phyloP scores from a whole-genome alignment of 2,888 invertebrate genomes.

The Eristalinus aeneus region DNA sequence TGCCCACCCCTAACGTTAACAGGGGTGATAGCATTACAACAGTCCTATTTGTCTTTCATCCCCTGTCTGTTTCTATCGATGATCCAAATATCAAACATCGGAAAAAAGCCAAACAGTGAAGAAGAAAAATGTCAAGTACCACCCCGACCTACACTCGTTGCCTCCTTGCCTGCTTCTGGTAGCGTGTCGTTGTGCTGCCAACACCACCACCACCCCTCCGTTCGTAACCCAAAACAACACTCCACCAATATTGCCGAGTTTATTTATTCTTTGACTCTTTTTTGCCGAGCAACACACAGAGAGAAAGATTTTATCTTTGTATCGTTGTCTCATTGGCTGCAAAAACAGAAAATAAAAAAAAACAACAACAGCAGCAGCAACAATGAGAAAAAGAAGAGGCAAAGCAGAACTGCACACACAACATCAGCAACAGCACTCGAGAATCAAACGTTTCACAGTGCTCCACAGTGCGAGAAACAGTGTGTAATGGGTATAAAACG shows the following conservation, averaged over 20 bases:
- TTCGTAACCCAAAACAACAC: slow-evolving; percentile 56
- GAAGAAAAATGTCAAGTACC: slow-evolving; percentile 59
- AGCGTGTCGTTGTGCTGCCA: not conserved
- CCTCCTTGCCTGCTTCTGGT: not conserved
- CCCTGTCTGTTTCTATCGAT: slow-evolving; percentile 55
- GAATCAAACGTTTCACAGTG: slow-evolving; percentile 46
- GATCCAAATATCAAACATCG: slow-evolving; percentile 66
- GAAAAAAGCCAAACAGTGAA: slow-evolving; percentile 33
- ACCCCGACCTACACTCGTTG: not conserved
- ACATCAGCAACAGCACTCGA: slow-evolving; percentile 13
- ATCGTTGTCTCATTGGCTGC: slow-evolving; percentile 37
- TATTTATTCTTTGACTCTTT: slow-evolving; percentile 60
- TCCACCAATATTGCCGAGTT: slow-evolving; percentile 63
- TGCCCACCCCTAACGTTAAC: not conserved
- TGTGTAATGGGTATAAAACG: slow-evolving; percentile 62
- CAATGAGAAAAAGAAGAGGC: not conserved
- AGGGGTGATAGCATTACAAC: slow-evolving; percentile 55
- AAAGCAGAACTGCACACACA: slow-evolving; percentile 24
- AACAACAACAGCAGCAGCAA: slow-evolving; percentile 1
- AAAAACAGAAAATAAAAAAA: too few relatives aligned
- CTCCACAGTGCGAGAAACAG: slow-evolving; percentile 49
- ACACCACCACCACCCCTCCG: slow-evolving; percentile 8
- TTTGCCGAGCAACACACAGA: not conserved
- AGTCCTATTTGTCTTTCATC: slow-evolving; percentile 47
- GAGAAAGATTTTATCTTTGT: slow-evolving; percentile 53